Evolutionary conservation across 2,113 vertebrate genomes (phyloP).

Genomic region (Tachuris rubrigastra): DNA sequence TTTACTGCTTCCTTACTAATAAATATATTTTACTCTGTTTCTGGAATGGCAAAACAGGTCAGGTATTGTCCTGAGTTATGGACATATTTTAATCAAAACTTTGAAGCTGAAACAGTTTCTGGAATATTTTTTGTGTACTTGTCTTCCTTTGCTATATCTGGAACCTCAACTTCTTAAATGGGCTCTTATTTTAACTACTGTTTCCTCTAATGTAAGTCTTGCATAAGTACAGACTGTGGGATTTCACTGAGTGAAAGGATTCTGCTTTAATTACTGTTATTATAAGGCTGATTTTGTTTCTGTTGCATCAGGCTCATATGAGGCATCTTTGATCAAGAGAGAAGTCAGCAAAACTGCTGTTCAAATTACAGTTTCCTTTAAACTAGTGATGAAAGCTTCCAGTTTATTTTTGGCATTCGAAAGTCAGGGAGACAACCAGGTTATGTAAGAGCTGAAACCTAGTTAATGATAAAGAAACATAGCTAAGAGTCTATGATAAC

Average conservation of each 20-base stretch:
- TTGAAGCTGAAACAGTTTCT: background rate
- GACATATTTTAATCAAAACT: background rate
- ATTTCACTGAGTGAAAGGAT: conserved; percentile 2
- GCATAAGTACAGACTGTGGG: background rate
- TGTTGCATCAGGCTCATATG: background rate
- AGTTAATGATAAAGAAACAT: background rate
- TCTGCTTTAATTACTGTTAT: conserved; percentile 37
- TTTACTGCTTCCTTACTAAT: background rate
- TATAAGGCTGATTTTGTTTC: conserved; percentile 21
- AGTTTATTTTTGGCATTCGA: conserved; percentile 36
- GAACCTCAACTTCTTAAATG: background rate
- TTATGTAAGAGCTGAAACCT: conserved; percentile 38
- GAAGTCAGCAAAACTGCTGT: conserved; percentile 33
- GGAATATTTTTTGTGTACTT: background rate
- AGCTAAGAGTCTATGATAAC: background rate
- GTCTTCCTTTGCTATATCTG: background rate
- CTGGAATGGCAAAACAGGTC: background rate
- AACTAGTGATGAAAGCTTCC: conserved; percentile 43
- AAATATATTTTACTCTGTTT: background rate
- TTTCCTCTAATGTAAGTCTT: background rate
- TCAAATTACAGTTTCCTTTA: conserved; percentile 49
- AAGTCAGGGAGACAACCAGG: background rate
- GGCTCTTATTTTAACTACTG: background rate
- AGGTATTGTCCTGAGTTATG: background rate
- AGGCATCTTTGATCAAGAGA: conserved; percentile 48